Evolutionary conservation across 64 coral and sea anemone species (phyloP).

Genomic region (Pachyseris speciosa): DNA sequence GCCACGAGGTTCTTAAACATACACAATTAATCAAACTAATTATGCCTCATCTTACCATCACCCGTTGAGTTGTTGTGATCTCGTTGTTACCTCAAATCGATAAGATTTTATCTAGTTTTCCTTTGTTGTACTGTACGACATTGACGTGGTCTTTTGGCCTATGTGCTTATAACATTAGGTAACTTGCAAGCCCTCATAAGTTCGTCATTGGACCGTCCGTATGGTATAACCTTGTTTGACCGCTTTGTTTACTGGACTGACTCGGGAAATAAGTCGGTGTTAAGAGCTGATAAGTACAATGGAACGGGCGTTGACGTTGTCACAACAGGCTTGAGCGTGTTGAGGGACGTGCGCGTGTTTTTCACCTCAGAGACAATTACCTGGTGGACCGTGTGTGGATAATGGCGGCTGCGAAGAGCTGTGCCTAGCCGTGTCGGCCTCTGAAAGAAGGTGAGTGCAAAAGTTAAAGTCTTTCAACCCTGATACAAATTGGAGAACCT

Average conservation of each 20-base stretch:
- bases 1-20: too few species aligned
- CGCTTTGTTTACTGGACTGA: conserved; percentile 69
- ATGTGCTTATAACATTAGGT: background rate
- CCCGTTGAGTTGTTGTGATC: too few species aligned
- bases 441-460: conserved; percentile 55
- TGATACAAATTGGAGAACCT: too few species aligned
- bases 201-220: background rate
- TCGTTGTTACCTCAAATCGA: too few species aligned
- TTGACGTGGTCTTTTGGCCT: too few species aligned
- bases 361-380: conserved; percentile 59
- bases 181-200: background rate
- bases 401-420: conserved; percentile 90
- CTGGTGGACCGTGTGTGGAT: conserved; percentile 31
- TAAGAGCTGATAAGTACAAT: conserved; percentile 52
- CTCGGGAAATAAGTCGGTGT: background rate
- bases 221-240: conserved; percentile 30
- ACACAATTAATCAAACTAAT: too few species aligned
- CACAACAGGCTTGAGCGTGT: background rate
- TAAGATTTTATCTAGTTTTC: too few species aligned
- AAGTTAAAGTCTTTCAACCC: background rate
- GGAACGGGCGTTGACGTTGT: background rate
- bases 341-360: conserved; percentile 71
- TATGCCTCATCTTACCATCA: too few species aligned
- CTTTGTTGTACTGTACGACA: too few species aligned
- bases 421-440: conserved; percentile 74